Percentiles rank a stretch among this genome's conserved stretches.
phyloP scores from a whole-genome alignment of 2,888 invertebrate genomes.

The Eupelmus urozonus region DNA sequence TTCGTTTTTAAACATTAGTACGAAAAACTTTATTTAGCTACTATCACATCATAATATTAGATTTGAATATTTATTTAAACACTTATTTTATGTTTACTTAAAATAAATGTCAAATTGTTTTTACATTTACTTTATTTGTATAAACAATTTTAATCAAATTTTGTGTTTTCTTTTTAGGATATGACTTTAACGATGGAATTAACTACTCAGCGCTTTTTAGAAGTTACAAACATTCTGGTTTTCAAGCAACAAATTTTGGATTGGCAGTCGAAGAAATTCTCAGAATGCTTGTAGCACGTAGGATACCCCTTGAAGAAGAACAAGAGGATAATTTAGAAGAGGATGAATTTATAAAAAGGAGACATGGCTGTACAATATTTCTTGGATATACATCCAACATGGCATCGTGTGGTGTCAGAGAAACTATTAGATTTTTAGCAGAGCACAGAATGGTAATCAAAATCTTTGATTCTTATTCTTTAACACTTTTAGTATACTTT shows the following conservation, averaged over 20 bases:
- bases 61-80: background rate
- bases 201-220: slow-evolving; percentile 91
- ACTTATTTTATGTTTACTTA: background rate
- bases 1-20: slow-evolving; percentile 63
- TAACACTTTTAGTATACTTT: background rate
- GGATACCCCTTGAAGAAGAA: slow-evolving; percentile 84
- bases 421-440: slow-evolving; percentile 91
- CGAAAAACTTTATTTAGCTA: too few species aligned
- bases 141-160: background rate
- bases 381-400: slow-evolving; percentile 98
- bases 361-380: slow-evolving; percentile 94
- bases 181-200: slow-evolving; percentile 94
- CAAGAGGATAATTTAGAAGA: slow-evolving; percentile 84
- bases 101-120: background rate
- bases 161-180: slow-evolving; percentile 80
- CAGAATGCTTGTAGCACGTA: slow-evolving; percentile 86
- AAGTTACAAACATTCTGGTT: slow-evolving; percentile 91
- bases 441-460: slow-evolving; percentile 86
- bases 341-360: slow-evolving; percentile 88
- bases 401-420: slow-evolving; percentile 95
- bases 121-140: background rate
- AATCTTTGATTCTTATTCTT: too few species aligned
- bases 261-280: slow-evolving; percentile 93
- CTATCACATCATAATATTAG: too few species aligned
- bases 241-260: slow-evolving; percentile 98